phyloP scores from a whole-genome alignment of 2,113 vertebrate species.

The Nothocercus julius region DNA sequence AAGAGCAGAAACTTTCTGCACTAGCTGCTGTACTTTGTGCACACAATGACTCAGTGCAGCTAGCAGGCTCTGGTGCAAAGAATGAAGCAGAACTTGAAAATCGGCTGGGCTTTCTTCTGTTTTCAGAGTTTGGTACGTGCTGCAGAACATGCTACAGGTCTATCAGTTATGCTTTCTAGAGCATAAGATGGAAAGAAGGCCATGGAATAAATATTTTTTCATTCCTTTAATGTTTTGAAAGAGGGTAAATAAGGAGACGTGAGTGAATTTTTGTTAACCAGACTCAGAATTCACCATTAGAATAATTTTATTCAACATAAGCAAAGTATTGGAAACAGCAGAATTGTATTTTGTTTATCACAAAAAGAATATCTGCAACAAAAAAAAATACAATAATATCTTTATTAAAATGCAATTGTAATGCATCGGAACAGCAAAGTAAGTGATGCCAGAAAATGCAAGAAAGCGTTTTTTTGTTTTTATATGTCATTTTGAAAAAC shows the following conservation, averaged over 20 bases:
- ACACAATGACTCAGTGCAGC: neutral
- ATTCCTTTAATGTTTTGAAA: neutral
- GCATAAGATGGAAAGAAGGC: neutral
- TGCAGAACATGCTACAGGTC: neutral
- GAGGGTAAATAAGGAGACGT: neutral
- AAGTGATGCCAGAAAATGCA: conserved; percentile 16
- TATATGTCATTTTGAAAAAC: neutral
- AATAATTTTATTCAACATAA: neutral
- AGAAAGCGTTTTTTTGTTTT: neutral
- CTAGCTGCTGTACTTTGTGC: neutral
- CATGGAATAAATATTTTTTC: neutral
- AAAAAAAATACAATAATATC: conserved; percentile 34
- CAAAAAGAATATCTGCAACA: conserved; percentile 21
- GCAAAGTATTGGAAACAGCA: neutral
- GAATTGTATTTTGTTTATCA: conserved; percentile 8
- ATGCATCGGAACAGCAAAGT: conserved; percentile 6
- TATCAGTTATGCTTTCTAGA: neutral
- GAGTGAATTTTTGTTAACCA: neutral
- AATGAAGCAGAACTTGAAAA: neutral
- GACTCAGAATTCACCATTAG: neutral
- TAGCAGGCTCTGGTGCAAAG: neutral
- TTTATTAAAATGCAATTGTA: neutral
- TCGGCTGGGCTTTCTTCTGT: neutral
- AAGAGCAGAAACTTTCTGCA: neutral
- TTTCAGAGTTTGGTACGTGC: neutral